A percentile compares a stretch with the other conserved stretches of the same genome.
These are phyloP conservation scores for Platichthys stellatus DNA, from an alignment of 2,113 vertebrate species.

Conservation along the genomic window DNA sequence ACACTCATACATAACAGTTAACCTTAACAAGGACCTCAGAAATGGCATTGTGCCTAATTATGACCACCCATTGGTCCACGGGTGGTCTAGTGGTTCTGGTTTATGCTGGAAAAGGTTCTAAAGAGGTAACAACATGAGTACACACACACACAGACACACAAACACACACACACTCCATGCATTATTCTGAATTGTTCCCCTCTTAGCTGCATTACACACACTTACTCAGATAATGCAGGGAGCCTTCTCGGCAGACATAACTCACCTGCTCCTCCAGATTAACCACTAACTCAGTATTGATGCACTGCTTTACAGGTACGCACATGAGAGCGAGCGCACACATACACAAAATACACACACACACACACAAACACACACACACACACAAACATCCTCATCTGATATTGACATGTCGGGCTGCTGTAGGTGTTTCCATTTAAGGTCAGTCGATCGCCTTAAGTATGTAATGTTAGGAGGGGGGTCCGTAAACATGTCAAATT, in stretches of 20 bases:
- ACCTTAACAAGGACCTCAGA: too few species aligned
- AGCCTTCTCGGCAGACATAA: constrained; percentile 61
- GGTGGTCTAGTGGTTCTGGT: too few species aligned
- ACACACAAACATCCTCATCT: constrained; percentile 71
- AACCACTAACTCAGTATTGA: constrained; percentile 76
- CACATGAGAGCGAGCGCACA: constrained; percentile 18
- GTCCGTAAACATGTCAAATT: constrained; percentile 84
- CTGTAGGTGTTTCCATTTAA: constrained; percentile 83
- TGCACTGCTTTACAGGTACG: constrained; percentile 61
- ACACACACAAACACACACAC: constrained; percentile 26
- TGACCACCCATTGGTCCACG: too few species aligned
- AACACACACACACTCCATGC: constrained; percentile 19
- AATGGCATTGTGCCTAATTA: too few species aligned
- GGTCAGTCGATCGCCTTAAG: constrained; percentile 82
- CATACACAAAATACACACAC: too few species aligned
- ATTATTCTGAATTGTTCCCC: constrained; percentile 64
- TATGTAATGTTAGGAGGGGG: constrained; percentile 81
- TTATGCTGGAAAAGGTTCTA: not conserved
- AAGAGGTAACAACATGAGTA: not conserved
- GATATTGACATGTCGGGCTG: constrained; percentile 72
- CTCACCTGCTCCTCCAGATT: constrained; percentile 77
- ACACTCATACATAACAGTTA: too few species aligned
- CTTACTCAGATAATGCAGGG: constrained; percentile 64
- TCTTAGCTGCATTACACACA: constrained; percentile 68
- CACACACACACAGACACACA: not conserved